Base-by-base conservation (phyloP, 2,888 invertebrate genomes). In the Machimus rusticus region DNA sequence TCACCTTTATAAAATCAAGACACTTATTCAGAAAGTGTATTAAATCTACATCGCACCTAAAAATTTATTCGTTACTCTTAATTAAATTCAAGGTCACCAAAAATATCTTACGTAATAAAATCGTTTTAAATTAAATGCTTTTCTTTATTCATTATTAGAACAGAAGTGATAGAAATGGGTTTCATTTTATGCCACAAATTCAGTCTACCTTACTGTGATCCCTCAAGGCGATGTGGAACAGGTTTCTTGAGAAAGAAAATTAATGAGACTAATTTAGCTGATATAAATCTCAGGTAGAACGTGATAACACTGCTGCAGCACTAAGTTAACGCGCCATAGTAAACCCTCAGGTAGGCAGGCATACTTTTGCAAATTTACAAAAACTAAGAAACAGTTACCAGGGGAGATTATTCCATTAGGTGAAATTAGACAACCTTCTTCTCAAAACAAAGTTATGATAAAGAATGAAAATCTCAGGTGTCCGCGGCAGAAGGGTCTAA, bases 311-410 rank as follows among this genome's bases (percentile, higher is more conserved):
- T 76, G 66, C 66, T 37, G 28, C 39, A 76, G 19, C 76, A 34
- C 76, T 66, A 66, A 66, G 66, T 66, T 66, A 66, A 23, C 28
- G 66, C 23, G 34, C 31, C 34, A 3, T 19, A 57, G 57, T 57
- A 57, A 57, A 57, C 57, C 66, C 12, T 66, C 23, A 9, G n/a
- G 5, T 9, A 76, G 76, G 76, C n/a, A 37, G 76, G 28, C 16
- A 12, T 76, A 34, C 6, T 12, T 28, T n/a, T 34, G 76, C 16
- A 28, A 76, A 76, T 76, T 76, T 37, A 76, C 76, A 76, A 76
- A 76, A 76, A 76, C 76, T 76, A 76, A 37, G 34, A 76, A 76
- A 76, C 76, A 76, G 34, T 76, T 37, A 76, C 76, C 76, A 39
- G 19, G 76, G 51, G 76, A 39, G 39, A 76, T 76, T 76, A 76